Conservation (phyloP, 2,888 invertebrate species). For the Ypsolopha sequella region DNA sequence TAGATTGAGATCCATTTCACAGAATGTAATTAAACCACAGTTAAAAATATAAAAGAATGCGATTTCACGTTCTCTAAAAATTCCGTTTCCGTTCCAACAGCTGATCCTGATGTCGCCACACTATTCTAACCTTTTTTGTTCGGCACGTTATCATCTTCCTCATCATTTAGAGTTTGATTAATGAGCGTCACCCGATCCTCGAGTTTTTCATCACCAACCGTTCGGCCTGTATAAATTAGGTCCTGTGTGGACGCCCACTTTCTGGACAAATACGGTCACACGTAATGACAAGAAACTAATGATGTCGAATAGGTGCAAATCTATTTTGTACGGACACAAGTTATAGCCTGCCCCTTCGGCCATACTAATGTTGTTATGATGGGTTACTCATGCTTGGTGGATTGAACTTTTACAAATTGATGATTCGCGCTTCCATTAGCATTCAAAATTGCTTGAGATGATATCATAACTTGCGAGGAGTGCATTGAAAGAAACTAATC, state of each 20-base stretch:
- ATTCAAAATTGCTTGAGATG: too few relatives aligned
- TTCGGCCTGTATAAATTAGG: conserved; percentile 40
- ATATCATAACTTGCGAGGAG: too few relatives aligned
- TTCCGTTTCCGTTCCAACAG: not conserved
- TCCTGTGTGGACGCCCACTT: conserved; percentile 28
- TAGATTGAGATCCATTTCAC: too few relatives aligned
- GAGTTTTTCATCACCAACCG: conserved; percentile 28
- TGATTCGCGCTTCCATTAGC: too few relatives aligned
- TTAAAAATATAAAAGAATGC: not conserved
- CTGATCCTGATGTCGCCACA: not conserved
- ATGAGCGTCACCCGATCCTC: conserved; percentile 47
- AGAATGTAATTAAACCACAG: not conserved
- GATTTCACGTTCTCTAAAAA: not conserved
- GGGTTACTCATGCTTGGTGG: too few relatives aligned
- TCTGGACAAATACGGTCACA: conserved; percentile 20
- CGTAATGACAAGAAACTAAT: conserved; percentile 38
- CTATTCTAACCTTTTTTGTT: not conserved
- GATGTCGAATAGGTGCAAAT: conserved; percentile 32
- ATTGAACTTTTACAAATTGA: too few relatives aligned
- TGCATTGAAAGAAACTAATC: too few relatives aligned
- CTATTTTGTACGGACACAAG: conserved; percentile 15
- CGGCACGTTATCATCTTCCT: not conserved
- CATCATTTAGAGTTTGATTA: conserved; percentile 34
- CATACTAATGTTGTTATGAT: too few relatives aligned
- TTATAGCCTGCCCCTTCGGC: too few relatives aligned